These are phyloP conservation scores for Callionymus lyra DNA, from an alignment of 2,113 vertebrate genomes.

Conservation along the genomic window DNA sequence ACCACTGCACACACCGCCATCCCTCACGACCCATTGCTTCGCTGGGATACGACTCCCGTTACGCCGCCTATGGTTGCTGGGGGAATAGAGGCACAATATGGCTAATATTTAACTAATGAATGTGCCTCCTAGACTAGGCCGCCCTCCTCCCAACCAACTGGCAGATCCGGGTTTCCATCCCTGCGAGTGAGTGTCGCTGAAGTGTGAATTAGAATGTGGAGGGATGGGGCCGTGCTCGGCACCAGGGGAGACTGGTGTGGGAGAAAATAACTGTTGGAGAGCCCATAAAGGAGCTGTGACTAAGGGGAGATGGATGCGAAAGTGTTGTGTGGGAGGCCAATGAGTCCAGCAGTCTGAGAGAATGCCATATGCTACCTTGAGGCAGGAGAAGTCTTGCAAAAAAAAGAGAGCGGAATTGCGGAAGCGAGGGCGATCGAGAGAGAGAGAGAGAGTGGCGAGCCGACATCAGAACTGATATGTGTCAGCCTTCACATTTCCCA, in stretches of 20 bases:
- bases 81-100: slow-evolving; percentile 48
- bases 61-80: slow-evolving; percentile 32
- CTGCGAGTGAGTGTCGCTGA: slow-evolving; percentile 50
- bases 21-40: slow-evolving; percentile 51
- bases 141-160: slow-evolving; percentile 55
- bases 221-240: slow-evolving; percentile 39
- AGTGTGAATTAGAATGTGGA: slow-evolving; percentile 59
- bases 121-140: slow-evolving; percentile 40
- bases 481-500: slow-evolving; percentile 40
- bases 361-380: slow-evolving; percentile 63
- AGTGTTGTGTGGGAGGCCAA: slow-evolving; percentile 56
- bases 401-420: too few species aligned
- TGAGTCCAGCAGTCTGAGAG: slow-evolving; percentile 54
- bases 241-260: slow-evolving; percentile 41
- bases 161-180: slow-evolving; percentile 56
- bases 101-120: slow-evolving; percentile 66
- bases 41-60: slow-evolving; percentile 33
- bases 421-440: too few species aligned
- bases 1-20: slow-evolving; percentile 24
- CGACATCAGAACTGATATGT: slow-evolving; percentile 40
- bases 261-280: slow-evolving; percentile 57
- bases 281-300: slow-evolving; percentile 53
- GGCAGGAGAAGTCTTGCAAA: slow-evolving; percentile 43
- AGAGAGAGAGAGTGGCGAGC: slow-evolving; percentile 26
- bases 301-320: slow-evolving; percentile 52